Evolutionary conservation across 2,797 vertebrate species (phyloP).

Genomic region (Myotis vivesi): DNA sequence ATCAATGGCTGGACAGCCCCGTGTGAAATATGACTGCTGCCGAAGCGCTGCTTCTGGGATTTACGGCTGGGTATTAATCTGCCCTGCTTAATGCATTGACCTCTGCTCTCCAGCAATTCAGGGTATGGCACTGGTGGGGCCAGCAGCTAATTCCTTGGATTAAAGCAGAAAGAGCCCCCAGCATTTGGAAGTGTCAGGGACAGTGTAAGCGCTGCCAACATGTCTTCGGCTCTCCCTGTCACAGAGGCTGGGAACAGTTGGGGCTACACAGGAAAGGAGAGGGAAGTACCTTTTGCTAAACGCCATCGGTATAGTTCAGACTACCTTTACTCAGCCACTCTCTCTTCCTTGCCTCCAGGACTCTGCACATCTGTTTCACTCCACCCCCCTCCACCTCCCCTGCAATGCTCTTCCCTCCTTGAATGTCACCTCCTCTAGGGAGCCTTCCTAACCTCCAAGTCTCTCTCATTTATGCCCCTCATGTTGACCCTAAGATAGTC

Average conservation of each 20-base stretch:
- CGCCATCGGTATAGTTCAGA: background rate
- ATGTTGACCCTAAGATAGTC: background rate
- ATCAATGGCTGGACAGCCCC: slow-evolving; percentile 73
- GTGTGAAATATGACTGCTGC: slow-evolving; percentile 42
- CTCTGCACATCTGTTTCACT: background rate
- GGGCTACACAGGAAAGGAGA: too few relatives aligned
- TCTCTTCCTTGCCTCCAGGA: background rate
- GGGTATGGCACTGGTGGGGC: slow-evolving; percentile 78
- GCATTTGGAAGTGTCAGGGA: slow-evolving; percentile 49
- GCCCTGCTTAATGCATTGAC: slow-evolving; percentile 83
- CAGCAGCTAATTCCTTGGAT: slow-evolving; percentile 84
- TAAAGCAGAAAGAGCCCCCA: slow-evolving; percentile 77
- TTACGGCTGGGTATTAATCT: slow-evolving; percentile 84
- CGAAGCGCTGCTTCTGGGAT: slow-evolving; percentile 77
- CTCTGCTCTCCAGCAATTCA: slow-evolving; percentile 77
- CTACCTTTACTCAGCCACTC: rapidly evolving
- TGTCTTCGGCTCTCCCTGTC: background rate
- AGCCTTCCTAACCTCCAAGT: background rate
- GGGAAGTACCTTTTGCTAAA: background rate
- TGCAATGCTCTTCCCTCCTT: background rate
- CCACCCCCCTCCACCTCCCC: too few relatives aligned
- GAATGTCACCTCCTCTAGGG: background rate
- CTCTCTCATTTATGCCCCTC: background rate
- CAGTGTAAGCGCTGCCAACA: background rate
- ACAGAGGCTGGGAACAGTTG: rapidly evolving